Base-by-base conservation (phyloP, 1,140 invertebrate genomes). In the Pseudachorutes palmiensis region DNA sequence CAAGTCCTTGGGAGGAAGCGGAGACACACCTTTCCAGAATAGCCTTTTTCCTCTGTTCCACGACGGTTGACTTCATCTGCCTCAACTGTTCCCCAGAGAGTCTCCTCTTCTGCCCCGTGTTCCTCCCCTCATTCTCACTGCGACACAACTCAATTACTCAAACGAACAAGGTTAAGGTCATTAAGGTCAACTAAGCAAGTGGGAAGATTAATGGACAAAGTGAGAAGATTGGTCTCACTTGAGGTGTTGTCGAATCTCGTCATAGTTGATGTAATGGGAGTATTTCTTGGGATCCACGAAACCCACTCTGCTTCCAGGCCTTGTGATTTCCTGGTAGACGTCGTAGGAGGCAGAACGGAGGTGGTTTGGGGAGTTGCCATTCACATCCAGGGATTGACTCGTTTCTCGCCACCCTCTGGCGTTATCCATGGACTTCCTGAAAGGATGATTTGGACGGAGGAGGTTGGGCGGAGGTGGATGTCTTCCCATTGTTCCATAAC, bases 241-340 rank as follows among this genome's bases (percentile, higher is more conserved):
- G 66, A 89, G 78, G 76, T 88, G 88, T 71, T 87, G 87, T 76
- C 90, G 88, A 75, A 91, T 85, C 79, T 91, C 88, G 77, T 90
- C 86, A 75, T 90, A 90, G 76, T 91, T 91, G 36, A 88, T 87
- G 75, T 91, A 90, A 76, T 91, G 88, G 64, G 87, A 87, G 75
- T 87, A 82, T 73, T 84, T 83, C 75, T 83, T 76, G 0, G 82
- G 77, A 67, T 85, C 83, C 14, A 80, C 78, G 63, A 83, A 80
- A 5, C 81, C 83, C 2, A 79, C 76, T 61, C 82, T 77, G 72
- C 81, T 83, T 19, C 83, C 82, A 3, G 84, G 83, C 66, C 82
- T 75, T 45, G 76, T 77, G 73, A 77, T 76, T 67, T 80, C 79
- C 59, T 76, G 76, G 51, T 78, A 77, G 16, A 79, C 72, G 67